Base-by-base conservation (phyloP, 2,888 invertebrate species). In the Gortyna flavago region DNA sequence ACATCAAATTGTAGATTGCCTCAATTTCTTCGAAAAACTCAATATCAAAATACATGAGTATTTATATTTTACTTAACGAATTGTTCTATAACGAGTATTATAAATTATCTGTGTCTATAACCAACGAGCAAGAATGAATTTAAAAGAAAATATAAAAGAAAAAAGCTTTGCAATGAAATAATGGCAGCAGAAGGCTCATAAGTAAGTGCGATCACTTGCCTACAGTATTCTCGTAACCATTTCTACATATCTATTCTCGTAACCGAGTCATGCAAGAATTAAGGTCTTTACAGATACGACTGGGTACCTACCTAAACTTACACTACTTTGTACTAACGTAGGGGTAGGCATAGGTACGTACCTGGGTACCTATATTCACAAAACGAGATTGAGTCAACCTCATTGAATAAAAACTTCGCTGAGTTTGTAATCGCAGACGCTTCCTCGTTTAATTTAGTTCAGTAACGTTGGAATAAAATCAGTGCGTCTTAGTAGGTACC, bases 401-500 rank as follows among this genome's bases (percentile, higher is more conserved):
- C 80, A 89, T 86, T 86, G 77, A 87, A 85, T 83, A 87, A 85
- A 90, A 89, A 89, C 86, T 88, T 89, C 79, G 81, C 78, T 85
- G 90, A 90, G 88, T 90, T 90, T 85, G 85, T 87, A 87, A 89
- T 88, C 86, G 83, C 84, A 83, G 84, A 85, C 82, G 87, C 85
- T 88, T 89, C 85, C 89, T 90, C 89, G 91, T 92, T 92, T 92
- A 92, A 93, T 93, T 93, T 92, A 93, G 92, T 93, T 91, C 91
- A 88, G 91, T 90, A 90, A 92, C 90, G 91, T 90, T 85, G 90
- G 91, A 92, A 92, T 90, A 91, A 92, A 93, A 93, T 93, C 93
- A 93, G 93, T 93, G 90, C 91, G 91, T 91, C 90, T 88, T 83
- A 87, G 91, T 93, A 92, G 93, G 93, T 95, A 94, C 90, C 85